Evolutionary conservation across 2,888 invertebrate genomes (phyloP).

Genomic region (Hirtodrosophila cameraria): DNA sequence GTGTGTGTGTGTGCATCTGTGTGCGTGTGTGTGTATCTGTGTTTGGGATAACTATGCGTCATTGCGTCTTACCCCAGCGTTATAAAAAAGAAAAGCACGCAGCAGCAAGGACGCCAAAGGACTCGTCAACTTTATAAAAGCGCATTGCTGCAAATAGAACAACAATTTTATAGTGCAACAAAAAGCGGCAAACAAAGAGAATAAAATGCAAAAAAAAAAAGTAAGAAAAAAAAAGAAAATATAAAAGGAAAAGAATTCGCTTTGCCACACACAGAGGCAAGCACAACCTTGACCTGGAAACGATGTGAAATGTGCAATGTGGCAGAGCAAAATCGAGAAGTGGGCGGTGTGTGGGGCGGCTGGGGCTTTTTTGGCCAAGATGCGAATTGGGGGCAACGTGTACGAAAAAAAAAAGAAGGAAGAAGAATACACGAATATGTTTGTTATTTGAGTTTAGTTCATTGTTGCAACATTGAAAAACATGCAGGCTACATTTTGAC

Average conservation of each 20-base stretch:
- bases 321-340: conserved; percentile 13
- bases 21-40: conserved; percentile 8
- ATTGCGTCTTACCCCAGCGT: conserved; percentile 44
- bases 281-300: conserved; percentile 83
- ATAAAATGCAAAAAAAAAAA: conserved; percentile 12
- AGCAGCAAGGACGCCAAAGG: conserved; percentile 59
- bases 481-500: too few relatives aligned
- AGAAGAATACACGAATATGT: conserved; percentile 39
- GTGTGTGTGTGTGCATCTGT: conserved; percentile 6
- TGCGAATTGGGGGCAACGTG: conserved; percentile 38
- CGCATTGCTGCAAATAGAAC: conserved; percentile 62
- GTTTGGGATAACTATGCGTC: conserved; percentile 35
- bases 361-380: conserved; percentile 31
- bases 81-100: conserved; percentile 34
- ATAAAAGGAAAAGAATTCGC: conserved; percentile 11
- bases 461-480: conserved; percentile 55
- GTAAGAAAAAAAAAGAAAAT: conserved; percentile 4
- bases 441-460: conserved; percentile 72
- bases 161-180: conserved; percentile 24
- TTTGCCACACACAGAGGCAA: conserved; percentile 38
- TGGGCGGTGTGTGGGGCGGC: conserved; percentile 23
- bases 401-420: too few relatives aligned
- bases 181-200: conserved; percentile 15
- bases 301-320: conserved; percentile 57
- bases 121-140: conserved; percentile 71